These are phyloP conservation scores for Thecocarcelia acutangulata DNA, from an alignment of 2,888 invertebrate species.

Conservation along the genomic window DNA sequence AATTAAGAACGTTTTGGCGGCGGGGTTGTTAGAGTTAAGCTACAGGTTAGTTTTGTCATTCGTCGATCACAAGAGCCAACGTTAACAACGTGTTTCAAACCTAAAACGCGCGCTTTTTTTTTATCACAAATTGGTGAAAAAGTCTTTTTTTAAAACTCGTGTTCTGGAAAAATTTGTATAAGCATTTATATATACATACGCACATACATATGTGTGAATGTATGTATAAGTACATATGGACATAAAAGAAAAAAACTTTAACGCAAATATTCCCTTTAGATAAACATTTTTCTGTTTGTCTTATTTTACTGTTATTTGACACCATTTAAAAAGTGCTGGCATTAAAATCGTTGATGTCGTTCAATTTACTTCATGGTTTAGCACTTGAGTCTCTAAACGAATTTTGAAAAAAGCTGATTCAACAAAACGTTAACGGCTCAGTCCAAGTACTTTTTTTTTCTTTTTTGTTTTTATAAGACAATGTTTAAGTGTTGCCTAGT, in stretches of 20 bases:
- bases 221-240: background rate
- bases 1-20: slow-evolving; percentile 53
- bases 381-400: slow-evolving; percentile 56
- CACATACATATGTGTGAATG: too few species aligned
- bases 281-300: slow-evolving; percentile 33
- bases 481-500: slow-evolving; percentile 54
- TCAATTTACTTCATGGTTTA: slow-evolving; percentile 54
- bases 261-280: slow-evolving; percentile 55
- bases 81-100: slow-evolving; percentile 70
- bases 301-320: slow-evolving; percentile 64
- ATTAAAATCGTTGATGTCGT: slow-evolving; percentile 16
- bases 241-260: slow-evolving; percentile 31
- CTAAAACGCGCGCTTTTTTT: slow-evolving; percentile 52
- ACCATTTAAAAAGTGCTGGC: slow-evolving; percentile 56
- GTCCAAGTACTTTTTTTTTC: slow-evolving; percentile 53
- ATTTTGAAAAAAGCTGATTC: slow-evolving; percentile 56
- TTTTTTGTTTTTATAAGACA: too few species aligned
- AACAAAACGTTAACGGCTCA: slow-evolving; percentile 60
- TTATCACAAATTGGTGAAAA: background rate
- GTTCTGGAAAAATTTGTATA: slow-evolving; percentile 12
- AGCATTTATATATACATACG: too few species aligned
- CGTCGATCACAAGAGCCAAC: slow-evolving; percentile 76
- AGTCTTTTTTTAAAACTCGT: slow-evolving; percentile 42
- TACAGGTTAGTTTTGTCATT: slow-evolving; percentile 76
- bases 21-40: slow-evolving; percentile 69